A percentile compares a stretch with the other conserved stretches of the same genome.
phyloP scores from a whole-genome alignment of 2,113 vertebrate species.

The Erythrocercus mccallii region DNA sequence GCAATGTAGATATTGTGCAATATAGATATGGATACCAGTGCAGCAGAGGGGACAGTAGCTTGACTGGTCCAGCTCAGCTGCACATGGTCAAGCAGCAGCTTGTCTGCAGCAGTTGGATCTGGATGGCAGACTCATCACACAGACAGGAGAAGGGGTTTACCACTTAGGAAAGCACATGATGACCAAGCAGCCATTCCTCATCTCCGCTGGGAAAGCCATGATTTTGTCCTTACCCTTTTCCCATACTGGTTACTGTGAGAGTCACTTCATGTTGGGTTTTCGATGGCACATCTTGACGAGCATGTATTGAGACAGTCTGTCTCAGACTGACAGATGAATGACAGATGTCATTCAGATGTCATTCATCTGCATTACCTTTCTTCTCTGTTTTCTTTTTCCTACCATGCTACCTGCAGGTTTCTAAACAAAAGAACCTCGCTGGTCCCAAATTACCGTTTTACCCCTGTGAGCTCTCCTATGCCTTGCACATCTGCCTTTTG shows the following conservation, averaged over 20 bases:
- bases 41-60: neutral
- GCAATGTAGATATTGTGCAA: too few relatives aligned
- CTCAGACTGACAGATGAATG: neutral
- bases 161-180: neutral
- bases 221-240: neutral
- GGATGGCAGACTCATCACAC: neutral
- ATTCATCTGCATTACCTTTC: neutral
- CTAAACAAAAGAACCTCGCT: neutral
- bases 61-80: neutral
- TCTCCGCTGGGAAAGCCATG: neutral
- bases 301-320: neutral
- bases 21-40: neutral
- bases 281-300: neutral
- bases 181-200: neutral
- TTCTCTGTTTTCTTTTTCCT: neutral
- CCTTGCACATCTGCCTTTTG: constrained; percentile 18
- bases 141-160: neutral
- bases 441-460: neutral
- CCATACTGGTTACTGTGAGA: neutral
- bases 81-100: neutral
- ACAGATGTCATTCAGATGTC: neutral
- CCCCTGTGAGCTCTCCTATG: neutral
- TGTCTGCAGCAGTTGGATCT: neutral
- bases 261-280: neutral
- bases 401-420: neutral